Evolutionary conservation across 2,888 invertebrate genomes (phyloP).

Genomic region (Drosophila niveifrons): DNA sequence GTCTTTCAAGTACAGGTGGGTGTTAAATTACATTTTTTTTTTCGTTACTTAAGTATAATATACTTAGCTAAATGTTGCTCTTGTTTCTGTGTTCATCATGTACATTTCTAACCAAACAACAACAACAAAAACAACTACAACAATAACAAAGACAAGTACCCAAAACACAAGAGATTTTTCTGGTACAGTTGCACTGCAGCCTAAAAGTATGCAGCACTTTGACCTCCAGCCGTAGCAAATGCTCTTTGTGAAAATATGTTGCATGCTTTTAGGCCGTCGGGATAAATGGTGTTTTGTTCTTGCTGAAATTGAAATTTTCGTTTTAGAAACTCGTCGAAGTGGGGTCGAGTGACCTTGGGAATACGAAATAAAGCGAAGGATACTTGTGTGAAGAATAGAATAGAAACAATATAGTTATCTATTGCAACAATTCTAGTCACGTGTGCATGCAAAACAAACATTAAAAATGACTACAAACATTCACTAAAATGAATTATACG

Average conservation of each 20-base stretch:
- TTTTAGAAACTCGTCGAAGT: neutral
- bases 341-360: slow-evolving; percentile 11
- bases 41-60: slow-evolving; percentile 25
- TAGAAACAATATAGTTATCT: neutral
- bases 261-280: slow-evolving; percentile 45
- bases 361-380: neutral
- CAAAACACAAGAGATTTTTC: neutral
- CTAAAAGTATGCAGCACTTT: slow-evolving; percentile 40
- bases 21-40: slow-evolving; percentile 34
- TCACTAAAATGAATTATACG: neutral
- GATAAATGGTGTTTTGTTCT: neutral
- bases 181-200: slow-evolving; percentile 12
- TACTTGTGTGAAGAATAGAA: neutral
- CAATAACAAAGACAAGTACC: neutral
- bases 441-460: slow-evolving; percentile 10
- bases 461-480: neutral
- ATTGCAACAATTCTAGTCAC: slow-evolving; percentile 6
- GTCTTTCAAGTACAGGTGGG: slow-evolving; percentile 52
- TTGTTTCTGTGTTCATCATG: slow-evolving; percentile 49
- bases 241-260: slow-evolving; percentile 20
- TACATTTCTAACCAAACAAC: slow-evolving; percentile 24
- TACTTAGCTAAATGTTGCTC: slow-evolving; percentile 37
- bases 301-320: slow-evolving; percentile 6
- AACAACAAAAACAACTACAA: slow-evolving; percentile 1
- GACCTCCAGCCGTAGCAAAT: neutral